Evolutionary conservation across 1,140 invertebrate genomes (phyloP).

Genomic region (Papilio polyxenes): DNA sequence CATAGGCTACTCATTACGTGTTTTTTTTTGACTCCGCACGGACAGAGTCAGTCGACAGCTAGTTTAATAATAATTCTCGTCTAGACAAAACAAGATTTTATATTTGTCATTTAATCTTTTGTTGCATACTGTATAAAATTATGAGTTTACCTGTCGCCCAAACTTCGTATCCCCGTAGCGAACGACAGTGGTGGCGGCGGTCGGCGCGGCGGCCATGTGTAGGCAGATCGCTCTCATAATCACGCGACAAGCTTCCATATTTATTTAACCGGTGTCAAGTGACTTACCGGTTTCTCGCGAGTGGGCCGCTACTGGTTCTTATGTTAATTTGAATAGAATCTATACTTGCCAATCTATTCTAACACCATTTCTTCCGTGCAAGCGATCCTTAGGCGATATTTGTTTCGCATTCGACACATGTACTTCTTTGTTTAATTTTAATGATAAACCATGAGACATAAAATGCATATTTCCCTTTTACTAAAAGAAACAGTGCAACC

Average conservation of each 20-base stretch:
- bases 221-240: conserved; percentile 76
- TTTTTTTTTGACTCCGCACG: no score
- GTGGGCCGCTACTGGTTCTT: conserved; percentile 72
- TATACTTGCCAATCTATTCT: conserved; percentile 49
- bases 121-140: conserved; percentile 25
- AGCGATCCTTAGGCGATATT: conserved; percentile 2
- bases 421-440: conserved; percentile 29
- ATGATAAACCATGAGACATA: conserved; percentile 44
- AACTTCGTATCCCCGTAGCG: conserved; percentile 10
- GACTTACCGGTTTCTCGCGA: conserved; percentile 74
- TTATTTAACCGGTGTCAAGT: conserved; percentile 73
- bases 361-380: conserved; percentile 39
- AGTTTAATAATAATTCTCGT: neutral
- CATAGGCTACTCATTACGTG: no score
- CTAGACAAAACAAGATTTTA: conserved; percentile 7
- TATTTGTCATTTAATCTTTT: conserved; percentile 23
- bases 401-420: conserved; percentile 14
- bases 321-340: conserved; percentile 71
- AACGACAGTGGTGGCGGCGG: neutral
- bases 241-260: conserved; percentile 76
- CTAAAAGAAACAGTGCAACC: conserved; percentile 65
- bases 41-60: no score
- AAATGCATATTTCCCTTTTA: conserved; percentile 51
- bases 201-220: conserved; percentile 52
- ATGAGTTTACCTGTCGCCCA: conserved; percentile 35